phyloP scores from a whole-genome alignment of 2,113 vertebrate genomes.

The Odobenus rosmarus region DNA sequence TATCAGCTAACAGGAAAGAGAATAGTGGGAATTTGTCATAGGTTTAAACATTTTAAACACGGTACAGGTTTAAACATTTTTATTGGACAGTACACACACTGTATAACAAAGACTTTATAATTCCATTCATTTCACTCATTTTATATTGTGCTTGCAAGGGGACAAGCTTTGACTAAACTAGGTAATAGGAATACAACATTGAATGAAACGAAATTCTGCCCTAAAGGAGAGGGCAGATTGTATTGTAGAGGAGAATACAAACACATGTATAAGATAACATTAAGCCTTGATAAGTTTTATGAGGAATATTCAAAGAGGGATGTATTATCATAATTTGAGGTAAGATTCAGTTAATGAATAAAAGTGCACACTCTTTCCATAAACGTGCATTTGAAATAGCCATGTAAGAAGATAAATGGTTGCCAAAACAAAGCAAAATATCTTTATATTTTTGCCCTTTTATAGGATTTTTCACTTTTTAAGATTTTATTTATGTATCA shows the following conservation, averaged over 20 bases:
- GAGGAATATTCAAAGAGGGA: neutral
- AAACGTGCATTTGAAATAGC: slow-evolving; percentile 9
- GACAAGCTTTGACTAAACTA: neutral
- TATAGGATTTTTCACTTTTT: neutral
- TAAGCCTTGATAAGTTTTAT: neutral
- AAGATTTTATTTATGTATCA: too few relatives aligned
- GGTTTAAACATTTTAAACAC: neutral
- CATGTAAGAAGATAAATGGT: neutral
- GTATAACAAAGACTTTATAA: neutral
- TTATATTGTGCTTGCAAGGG: neutral
- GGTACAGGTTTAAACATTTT: neutral
- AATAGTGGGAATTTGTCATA: neutral
- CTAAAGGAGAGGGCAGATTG: neutral
- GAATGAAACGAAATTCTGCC: neutral
- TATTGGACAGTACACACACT: neutral
- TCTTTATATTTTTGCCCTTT: neutral
- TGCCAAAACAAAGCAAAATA: neutral
- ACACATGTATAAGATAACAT: neutral
- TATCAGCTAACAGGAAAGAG: neutral
- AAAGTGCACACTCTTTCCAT: neutral
- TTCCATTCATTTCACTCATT: neutral
- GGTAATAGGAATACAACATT: neutral
- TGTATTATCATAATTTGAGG: neutral
- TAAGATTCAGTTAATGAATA: neutral
- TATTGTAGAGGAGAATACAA: neutral